phyloP scores from a whole-genome alignment of 2,113 vertebrate genomes.

The Elachura formosa region DNA sequence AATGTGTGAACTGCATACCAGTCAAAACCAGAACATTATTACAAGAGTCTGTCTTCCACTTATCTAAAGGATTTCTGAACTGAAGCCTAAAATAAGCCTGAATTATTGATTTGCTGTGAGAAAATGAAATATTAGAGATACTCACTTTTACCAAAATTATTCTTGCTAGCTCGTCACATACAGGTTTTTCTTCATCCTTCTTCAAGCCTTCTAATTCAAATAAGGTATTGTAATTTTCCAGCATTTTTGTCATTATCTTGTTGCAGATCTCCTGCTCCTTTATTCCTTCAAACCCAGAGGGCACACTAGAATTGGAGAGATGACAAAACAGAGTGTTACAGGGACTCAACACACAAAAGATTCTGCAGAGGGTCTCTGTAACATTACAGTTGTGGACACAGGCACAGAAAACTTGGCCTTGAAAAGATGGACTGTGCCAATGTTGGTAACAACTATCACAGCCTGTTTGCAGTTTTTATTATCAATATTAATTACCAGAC shows the following conservation, averaged over 20 bases:
- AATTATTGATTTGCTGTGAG: background rate
- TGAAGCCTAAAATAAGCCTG: background rate
- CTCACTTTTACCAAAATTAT: constrained; percentile 83
- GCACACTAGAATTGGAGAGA: constrained; percentile 72
- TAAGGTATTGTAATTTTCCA: constrained; percentile 81
- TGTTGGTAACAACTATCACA: background rate
- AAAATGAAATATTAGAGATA: constrained; percentile 20
- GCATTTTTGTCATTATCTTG: constrained; percentile 85
- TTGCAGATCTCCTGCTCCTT: constrained; percentile 89
- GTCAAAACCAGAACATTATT: background rate
- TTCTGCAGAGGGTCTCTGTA: background rate
- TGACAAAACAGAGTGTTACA: background rate
- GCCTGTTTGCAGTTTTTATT: background rate
- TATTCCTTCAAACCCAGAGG: constrained; percentile 83
- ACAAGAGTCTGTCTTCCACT: background rate
- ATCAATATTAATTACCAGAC: accelerated
- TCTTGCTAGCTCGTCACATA: constrained; percentile 59
- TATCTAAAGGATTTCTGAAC: background rate
- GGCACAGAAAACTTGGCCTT: background rate
- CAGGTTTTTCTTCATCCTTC: constrained; percentile 40
- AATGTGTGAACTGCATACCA: background rate
- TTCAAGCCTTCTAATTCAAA: constrained; percentile 73
- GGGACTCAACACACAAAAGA: background rate
- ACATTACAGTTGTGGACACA: background rate
- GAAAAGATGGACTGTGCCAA: background rate